Conservation (phyloP, 2,888 invertebrate species). For the Drosophila lutescens region DNA sequence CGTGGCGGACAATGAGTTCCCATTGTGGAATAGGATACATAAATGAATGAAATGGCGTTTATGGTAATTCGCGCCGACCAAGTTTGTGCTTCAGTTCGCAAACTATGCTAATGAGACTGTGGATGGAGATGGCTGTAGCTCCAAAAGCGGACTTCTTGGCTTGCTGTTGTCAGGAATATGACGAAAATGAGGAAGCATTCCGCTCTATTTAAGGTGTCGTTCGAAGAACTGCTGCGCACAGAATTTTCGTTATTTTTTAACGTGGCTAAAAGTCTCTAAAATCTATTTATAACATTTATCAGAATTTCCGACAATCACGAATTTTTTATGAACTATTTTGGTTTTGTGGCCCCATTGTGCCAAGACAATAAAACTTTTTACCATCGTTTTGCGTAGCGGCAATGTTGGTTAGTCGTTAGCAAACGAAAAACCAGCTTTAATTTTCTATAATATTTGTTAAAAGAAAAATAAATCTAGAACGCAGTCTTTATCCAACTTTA, state of each 20-base stretch:
- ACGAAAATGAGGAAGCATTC: conserved; percentile 26
- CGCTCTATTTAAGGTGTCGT: conserved; percentile 16
- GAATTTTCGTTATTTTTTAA: conserved; percentile 1
- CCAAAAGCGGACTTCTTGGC: conserved; percentile 12
- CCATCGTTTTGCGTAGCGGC: neutral
- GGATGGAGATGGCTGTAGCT: conserved; percentile 11
- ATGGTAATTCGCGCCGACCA: conserved; percentile 60
- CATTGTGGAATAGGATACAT: conserved; percentile 51
- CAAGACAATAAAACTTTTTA: neutral
- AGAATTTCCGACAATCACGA: neutral
- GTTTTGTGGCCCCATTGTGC: neutral
- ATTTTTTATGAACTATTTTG: neutral
- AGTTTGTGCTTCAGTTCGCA: conserved; percentile 55
- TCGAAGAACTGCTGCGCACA: conserved; percentile 8
- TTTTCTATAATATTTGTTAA: no score
- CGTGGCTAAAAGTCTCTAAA: neutral
- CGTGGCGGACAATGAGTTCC: conserved; percentile 62
- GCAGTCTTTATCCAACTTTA: no score
- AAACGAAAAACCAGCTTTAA: neutral
- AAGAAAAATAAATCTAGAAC: no score
- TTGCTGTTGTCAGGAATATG: conserved; percentile 2
- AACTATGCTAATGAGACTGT: conserved; percentile 65
- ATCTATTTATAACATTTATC: conserved; percentile 10
- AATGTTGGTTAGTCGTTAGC: neutral
- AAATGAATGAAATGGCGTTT: conserved; percentile 74